Evolutionary conservation across 92 coral and sea anemone genomes (phyloP).

Genomic region (Heliopora coerulea): DNA sequence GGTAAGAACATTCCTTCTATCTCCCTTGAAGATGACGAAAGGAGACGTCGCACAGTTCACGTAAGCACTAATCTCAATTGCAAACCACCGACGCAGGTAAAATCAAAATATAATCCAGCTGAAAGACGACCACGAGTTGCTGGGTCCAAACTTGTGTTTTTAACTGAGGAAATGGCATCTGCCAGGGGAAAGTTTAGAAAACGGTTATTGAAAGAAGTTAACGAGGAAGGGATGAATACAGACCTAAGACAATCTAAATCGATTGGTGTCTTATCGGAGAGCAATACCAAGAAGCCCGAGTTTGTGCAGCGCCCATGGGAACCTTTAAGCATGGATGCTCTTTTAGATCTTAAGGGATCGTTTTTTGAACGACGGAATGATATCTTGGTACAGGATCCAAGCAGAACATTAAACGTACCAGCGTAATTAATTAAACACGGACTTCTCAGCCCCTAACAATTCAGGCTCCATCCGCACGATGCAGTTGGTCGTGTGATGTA

Average conservation of each 20-base stretch:
- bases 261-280: conserved; percentile 61
- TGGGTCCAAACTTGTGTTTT: conserved; percentile 69
- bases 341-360: conserved; percentile 68
- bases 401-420: conserved; percentile 1
- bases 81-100: neutral
- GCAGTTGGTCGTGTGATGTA: too few species aligned
- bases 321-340: conserved; percentile 77
- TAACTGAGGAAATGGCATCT: conserved; percentile 81
- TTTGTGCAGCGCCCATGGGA: conserved; percentile 63
- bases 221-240: conserved; percentile 29
- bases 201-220: conserved; percentile 74
- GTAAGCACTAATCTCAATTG: conserved; percentile 28
- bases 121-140: conserved; percentile 33
- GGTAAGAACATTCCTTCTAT: neutral
- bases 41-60: neutral
- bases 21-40: neutral
- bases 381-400: neutral
- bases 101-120: conserved; percentile 36
- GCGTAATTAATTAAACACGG: too few species aligned
- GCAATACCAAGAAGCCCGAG: conserved; percentile 49
- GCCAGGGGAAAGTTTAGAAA: conserved; percentile 83
- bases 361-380: conserved; percentile 42
- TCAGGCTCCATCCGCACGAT: too few species aligned
- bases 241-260: conserved; percentile 61
- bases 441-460: too few species aligned